These are phyloP conservation scores for Coelinius sp. DNA, from an alignment of 2,888 invertebrate genomes.

Conservation along the genomic window DNA sequence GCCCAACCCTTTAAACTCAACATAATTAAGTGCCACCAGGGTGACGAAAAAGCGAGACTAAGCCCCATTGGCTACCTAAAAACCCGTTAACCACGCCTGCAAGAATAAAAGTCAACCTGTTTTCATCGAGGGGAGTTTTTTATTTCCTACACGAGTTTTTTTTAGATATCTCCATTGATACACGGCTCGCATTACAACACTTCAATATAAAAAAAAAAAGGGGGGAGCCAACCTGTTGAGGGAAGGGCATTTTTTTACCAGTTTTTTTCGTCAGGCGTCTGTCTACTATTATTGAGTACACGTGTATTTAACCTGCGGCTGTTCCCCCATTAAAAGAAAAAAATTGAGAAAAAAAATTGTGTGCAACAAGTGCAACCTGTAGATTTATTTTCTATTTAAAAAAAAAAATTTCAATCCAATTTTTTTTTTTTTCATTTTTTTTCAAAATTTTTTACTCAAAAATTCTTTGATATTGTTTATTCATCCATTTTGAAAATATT, in stretches of 20 bases:
- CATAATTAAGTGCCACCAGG: conserved; percentile 26
- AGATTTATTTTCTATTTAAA: no score
- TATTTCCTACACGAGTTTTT: conserved; percentile 46
- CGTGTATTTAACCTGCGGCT: background rate
- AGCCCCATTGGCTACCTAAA: conserved; percentile 40
- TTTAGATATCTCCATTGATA: conserved; percentile 37
- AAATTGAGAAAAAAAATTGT: background rate
- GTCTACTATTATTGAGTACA: background rate
- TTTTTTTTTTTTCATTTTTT: no score
- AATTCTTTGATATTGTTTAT: no score
- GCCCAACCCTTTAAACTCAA: conserved; percentile 23
- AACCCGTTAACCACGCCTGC: conserved; percentile 48
- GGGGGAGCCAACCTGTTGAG: conserved; percentile 51
- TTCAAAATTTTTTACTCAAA: no score
- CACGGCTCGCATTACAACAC: conserved; percentile 35
- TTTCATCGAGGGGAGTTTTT: conserved; percentile 59
- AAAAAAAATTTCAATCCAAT: no score
- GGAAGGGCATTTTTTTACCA: conserved; percentile 39
- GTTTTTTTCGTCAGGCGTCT: conserved; percentile 42
- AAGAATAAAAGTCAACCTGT: conserved; percentile 57
- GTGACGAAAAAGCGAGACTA: conserved; percentile 23
- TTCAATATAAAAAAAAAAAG: conserved; percentile 28
- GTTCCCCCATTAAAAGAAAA: background rate
- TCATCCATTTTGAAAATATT: no score
- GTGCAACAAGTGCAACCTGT: no score